These are phyloP conservation scores for Petrocephalus microphthalmus DNA, from an alignment of 2,113 vertebrate genomes.

Conservation along the genomic window DNA sequence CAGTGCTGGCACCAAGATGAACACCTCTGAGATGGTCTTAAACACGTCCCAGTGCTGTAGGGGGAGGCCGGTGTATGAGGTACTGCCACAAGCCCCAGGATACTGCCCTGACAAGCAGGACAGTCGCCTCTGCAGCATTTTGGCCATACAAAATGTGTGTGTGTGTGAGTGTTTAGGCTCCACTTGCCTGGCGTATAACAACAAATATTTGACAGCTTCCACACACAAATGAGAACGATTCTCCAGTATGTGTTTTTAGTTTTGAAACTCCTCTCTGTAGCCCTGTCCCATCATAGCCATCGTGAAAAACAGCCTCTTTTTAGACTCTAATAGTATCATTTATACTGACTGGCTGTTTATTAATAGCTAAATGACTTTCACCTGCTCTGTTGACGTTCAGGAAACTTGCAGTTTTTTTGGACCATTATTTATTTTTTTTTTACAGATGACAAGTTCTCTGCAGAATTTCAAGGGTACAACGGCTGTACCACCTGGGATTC, in stretches of 20 bases:
- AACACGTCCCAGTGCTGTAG: conserved; percentile 83
- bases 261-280: not conserved
- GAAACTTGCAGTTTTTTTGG: not conserved
- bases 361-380: not conserved
- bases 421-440: not conserved
- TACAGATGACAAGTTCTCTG: not conserved
- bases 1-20: conserved; percentile 78
- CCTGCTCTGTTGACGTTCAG: not conserved
- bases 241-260: not conserved
- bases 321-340: not conserved
- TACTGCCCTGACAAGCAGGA: not conserved
- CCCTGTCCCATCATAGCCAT: not conserved
- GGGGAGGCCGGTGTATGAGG: not conserved
- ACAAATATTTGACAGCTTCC: not conserved
- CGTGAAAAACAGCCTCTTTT: not conserved
- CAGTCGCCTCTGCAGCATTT: not conserved
- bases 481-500: not conserved
- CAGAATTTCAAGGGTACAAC: not conserved
- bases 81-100: not conserved
- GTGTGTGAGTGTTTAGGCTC: not conserved
- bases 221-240: not conserved
- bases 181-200: not conserved
- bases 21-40: conserved; percentile 67
- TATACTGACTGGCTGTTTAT: not conserved
- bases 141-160: not conserved